Evolutionary conservation across 1,140 invertebrate genomes (phyloP).

Genomic region (Drosophila bipectinata): DNA sequence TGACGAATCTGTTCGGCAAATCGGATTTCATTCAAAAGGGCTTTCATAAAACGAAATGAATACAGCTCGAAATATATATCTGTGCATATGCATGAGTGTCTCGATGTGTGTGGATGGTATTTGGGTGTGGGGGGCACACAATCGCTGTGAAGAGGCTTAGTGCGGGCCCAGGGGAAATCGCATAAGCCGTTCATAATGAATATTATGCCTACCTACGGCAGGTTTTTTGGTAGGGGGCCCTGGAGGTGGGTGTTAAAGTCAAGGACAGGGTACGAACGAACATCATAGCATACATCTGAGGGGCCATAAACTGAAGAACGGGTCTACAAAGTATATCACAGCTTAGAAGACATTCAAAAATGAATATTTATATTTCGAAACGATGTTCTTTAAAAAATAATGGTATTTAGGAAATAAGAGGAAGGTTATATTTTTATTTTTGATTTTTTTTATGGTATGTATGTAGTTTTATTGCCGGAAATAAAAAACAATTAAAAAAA

Average conservation of each 20-base stretch:
- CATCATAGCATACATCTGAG: slow-evolving; percentile 25
- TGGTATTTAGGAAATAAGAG: no score
- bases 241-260: slow-evolving; percentile 1
- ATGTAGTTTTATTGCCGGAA: no score
- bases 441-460: no score
- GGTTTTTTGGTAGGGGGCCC: slow-evolving; percentile 12
- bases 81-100: slow-evolving; percentile 69
- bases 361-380: neutral
- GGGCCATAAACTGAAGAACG: neutral
- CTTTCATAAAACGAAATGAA: slow-evolving; percentile 40
- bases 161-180: slow-evolving; percentile 76
- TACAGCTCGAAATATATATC: slow-evolving; percentile 53
- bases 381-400: no score
- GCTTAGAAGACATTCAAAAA: no score
- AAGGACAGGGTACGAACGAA: slow-evolving; percentile 16
- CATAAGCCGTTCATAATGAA: slow-evolving; percentile 84
- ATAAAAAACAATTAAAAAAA: neutral
- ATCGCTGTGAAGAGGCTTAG: slow-evolving; percentile 80
- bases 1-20: slow-evolving; percentile 58
- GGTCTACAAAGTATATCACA: no score
- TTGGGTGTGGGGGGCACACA: slow-evolving; percentile 43
- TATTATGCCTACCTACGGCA: slow-evolving; percentile 57
- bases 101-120: slow-evolving; percentile 18
- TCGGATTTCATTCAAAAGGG: slow-evolving; percentile 69
- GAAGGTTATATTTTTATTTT: no score